Evolutionary conservation across 2,113 vertebrate genomes (phyloP).

Genomic region (Dipodomys ordii): DNA sequence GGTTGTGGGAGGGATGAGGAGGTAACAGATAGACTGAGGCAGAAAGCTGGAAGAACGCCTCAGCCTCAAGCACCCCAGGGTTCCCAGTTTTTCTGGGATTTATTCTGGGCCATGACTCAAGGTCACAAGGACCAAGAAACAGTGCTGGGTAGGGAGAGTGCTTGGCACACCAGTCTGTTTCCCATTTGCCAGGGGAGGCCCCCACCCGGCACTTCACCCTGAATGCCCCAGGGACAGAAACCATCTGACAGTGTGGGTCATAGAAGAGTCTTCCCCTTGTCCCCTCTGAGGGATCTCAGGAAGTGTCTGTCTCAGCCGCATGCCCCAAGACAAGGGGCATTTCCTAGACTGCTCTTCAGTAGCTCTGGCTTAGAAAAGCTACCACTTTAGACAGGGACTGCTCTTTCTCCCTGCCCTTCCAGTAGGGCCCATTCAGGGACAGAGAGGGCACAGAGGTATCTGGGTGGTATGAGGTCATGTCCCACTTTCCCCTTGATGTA

Average conservation of each 20-base stretch:
- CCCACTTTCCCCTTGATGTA: no score
- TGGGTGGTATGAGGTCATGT: neutral
- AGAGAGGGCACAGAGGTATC: neutral
- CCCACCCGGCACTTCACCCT: neutral
- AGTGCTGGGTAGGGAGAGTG: neutral
- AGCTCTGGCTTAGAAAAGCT: neutral
- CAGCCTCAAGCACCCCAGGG: neutral
- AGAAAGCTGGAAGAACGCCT: neutral
- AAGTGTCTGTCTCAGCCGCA: no score
- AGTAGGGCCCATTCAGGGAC: neutral
- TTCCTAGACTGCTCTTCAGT: neutral
- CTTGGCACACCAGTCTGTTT: neutral
- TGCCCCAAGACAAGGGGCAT: neutral
- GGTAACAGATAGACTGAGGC: neutral
- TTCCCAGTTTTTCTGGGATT: neutral
- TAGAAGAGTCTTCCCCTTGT: neutral
- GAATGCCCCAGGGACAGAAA: neutral
- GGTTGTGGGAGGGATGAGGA: neutral
- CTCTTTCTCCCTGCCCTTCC: neutral
- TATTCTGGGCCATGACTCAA: neutral
- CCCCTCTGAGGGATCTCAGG: neutral
- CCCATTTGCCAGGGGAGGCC: neutral
- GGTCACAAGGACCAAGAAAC: neutral
- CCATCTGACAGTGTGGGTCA: fast-evolving
- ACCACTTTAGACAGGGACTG: neutral